Evolutionary conservation across 2,797 vertebrate species (phyloP), one percentile per base, ranked within the genome.

Genomic region (Yasuhikotakia modesta): DNA sequence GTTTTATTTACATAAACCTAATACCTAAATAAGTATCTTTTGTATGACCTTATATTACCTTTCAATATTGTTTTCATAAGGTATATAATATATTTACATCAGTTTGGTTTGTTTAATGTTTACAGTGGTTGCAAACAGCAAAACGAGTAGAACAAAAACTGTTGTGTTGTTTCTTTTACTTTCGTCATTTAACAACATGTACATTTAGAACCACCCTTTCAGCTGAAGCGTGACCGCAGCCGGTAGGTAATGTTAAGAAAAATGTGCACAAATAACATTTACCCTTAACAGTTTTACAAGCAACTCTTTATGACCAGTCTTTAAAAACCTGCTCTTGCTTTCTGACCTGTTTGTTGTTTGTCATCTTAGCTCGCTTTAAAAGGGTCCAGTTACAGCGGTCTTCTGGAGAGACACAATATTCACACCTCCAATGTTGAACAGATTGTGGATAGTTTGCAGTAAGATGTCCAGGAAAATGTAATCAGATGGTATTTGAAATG

Each of bases 321-420:
- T 10, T 1, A 2, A 30, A 45, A 46, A 32, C 8, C 2, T 22
- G 14, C 12, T 14, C 14, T 22, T 17, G 6, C 13, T 57, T 13
- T 39, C 8, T 30, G 57, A 1, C 57, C 2, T 21, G 32, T 58
- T 46, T 13, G n/a, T n/a, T n/a, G n/a, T 19, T 6, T 79, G 12
- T 53, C 8, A 14, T 69, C 65, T 11, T 86, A 99, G 97, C 97
- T 99, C 73, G 97, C 97, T 6, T 85, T 98, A 91, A 98, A 98
- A 86, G 97, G 97, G 70, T 98, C 96, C 84, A 99, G 95, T 90
- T 98, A 99, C 88, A 95, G 90, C 64, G 97, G 97, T 75, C 93
- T 99, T 70, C 88, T 97, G 90, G 96, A 98, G 73, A 93, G 97
- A 81, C 97, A 99, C 91, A 94, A 92, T 85, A 96, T 98, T 87